phyloP scores from a whole-genome alignment of 30 jellyfish, hydroid and myxozoan species.

The Sanderia malayensis region DNA sequence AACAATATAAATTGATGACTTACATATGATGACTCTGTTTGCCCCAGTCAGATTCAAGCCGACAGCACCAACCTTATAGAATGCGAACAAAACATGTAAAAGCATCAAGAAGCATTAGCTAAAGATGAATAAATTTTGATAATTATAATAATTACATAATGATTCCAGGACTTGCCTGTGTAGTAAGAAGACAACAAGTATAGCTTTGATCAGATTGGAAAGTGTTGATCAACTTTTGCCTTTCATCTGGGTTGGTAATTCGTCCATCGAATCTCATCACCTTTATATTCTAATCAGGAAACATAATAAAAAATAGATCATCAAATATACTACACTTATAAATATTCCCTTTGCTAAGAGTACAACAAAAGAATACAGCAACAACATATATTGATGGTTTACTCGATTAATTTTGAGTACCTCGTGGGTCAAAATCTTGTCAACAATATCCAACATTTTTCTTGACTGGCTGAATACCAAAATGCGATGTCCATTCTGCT shows the following conservation, averaged over 20 bases:
- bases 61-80: slow-evolving; percentile 88
- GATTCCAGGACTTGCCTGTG: slow-evolving; percentile 56
- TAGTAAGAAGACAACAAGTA: slow-evolving; percentile 69
- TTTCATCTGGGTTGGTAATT: slow-evolving; percentile 61
- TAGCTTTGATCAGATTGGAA: slow-evolving; percentile 56
- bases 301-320: too few species aligned
- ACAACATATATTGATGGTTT: too few species aligned
- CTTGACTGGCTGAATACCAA: slow-evolving; percentile 89
- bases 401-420: too few species aligned
- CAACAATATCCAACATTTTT: slow-evolving; percentile 90
- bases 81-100: neutral
- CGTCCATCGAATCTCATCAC: slow-evolving; percentile 85
- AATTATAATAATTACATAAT: slow-evolving; percentile 25
- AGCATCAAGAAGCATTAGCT: neutral
- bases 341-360: too few species aligned
- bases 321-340: too few species aligned
- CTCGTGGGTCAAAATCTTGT: slow-evolving; percentile 54
- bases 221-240: slow-evolving; percentile 63
- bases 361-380: too few species aligned
- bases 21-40: slow-evolving; percentile 91
- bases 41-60: slow-evolving; percentile 97
- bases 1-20: slow-evolving; percentile 3
- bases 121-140: slow-evolving; percentile 5
- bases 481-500: slow-evolving; percentile 62
- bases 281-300: slow-evolving; percentile 69